These are phyloP conservation scores for Malurus elegans DNA, from an alignment of 2,113 vertebrate genomes.

Conservation along the genomic window DNA sequence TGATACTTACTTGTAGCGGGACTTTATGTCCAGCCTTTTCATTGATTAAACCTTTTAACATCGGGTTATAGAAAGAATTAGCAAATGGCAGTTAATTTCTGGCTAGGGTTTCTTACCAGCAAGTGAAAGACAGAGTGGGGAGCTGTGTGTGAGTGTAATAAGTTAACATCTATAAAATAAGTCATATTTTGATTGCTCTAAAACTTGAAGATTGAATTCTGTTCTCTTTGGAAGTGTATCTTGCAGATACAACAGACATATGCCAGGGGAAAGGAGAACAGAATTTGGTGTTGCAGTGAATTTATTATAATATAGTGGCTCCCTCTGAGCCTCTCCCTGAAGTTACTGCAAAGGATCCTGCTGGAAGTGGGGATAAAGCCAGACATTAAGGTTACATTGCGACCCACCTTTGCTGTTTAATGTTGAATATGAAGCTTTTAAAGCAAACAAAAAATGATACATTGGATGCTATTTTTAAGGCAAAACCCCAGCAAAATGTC, in stretches of 20 bases:
- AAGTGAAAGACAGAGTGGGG: not conserved
- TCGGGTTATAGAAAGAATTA: not conserved
- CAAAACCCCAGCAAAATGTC: not conserved
- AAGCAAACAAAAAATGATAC: not conserved
- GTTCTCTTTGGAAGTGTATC: not conserved
- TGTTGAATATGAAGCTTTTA: not conserved
- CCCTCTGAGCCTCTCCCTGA: not conserved
- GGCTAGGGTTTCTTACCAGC: not conserved
- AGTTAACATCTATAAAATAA: not conserved
- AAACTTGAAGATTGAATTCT: not conserved
- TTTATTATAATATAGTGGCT: not conserved
- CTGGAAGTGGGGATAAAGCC: not conserved
- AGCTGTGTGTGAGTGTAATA: not conserved
- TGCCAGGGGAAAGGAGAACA: not conserved
- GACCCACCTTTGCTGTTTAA: not conserved
- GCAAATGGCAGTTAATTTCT: not conserved
- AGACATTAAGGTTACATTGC: not conserved
- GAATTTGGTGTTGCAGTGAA: not conserved
- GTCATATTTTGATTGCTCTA: not conserved
- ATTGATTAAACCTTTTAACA: not conserved
- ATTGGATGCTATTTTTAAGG: constrained; percentile 13
- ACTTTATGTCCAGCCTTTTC: not conserved
- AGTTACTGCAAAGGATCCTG: not conserved
- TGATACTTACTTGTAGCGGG: not conserved
- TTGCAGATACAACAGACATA: not conserved